phyloP scores from a whole-genome alignment of 2,888 invertebrate species.

The Chrysopilus asiliformis region DNA sequence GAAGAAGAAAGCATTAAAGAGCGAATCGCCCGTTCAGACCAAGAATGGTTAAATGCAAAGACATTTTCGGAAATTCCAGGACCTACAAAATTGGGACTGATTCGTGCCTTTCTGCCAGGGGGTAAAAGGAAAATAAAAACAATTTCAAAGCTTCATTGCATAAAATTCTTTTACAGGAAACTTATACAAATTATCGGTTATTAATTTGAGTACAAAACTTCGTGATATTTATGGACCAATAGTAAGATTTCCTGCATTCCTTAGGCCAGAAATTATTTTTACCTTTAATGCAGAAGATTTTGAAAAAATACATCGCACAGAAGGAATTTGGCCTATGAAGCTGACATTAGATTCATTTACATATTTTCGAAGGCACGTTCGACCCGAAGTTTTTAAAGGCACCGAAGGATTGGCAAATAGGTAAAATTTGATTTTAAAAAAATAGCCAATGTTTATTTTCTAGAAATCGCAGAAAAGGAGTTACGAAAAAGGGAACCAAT shows the following conservation, averaged over 20 bases:
- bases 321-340: background rate
- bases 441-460: too few relatives aligned
- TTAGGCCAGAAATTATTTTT: conserved; percentile 24
- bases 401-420: background rate
- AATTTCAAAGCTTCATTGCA: too few relatives aligned
- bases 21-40: conserved; percentile 10
- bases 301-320: background rate
- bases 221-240: conserved; percentile 33
- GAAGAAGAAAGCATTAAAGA: too few relatives aligned
- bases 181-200: conserved; percentile 21
- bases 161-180: conserved; percentile 19
- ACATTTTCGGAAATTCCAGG: conserved; percentile 24
- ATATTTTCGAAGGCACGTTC: background rate
- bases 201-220: conserved; percentile 22
- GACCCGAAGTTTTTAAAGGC: background rate
- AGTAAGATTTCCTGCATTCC: conserved; percentile 33
- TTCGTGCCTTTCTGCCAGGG: conserved; percentile 24
- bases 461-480: conserved; percentile 42
- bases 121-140: too few relatives aligned
- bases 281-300: background rate
- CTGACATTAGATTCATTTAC: background rate
- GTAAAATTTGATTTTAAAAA: background rate
- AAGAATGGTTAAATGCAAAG: conserved; percentile 24
- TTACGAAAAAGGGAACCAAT: too few relatives aligned
- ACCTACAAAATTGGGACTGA: conserved; percentile 18